Percentiles rank a stretch among this genome's conserved stretches.
phyloP scores from a whole-genome alignment of 1,140 invertebrate genomes.

The Lepidurus arcticus region DNA sequence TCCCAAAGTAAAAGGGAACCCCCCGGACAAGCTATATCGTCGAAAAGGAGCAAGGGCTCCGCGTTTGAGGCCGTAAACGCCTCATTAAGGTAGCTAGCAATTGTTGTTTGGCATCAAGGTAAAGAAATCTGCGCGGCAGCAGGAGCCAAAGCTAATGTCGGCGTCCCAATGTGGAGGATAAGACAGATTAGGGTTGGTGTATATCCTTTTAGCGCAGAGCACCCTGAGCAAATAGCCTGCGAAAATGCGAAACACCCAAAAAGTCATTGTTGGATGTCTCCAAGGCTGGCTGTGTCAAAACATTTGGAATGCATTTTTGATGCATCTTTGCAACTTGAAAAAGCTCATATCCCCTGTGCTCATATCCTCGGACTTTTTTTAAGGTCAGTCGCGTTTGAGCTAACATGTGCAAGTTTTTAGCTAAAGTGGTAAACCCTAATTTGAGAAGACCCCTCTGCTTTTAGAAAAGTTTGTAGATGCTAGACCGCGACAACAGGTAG shows the following conservation, averaged over 20 bases:
- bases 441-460: neutral
- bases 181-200: slow-evolving; percentile 7
- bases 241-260: neutral
- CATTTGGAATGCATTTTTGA: neutral
- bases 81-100: slow-evolving; percentile 6
- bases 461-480: neutral
- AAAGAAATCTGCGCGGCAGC: neutral
- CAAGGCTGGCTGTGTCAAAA: neutral
- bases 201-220: neutral
- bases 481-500: slow-evolving; percentile 9
- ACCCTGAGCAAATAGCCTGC: neutral
- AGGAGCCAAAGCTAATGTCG: slow-evolving; percentile 10
- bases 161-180: neutral
- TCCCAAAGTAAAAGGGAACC: neutral
- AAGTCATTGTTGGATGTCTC: neutral
- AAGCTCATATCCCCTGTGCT: neutral
- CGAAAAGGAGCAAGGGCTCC: neutral
- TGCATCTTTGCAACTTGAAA: neutral
- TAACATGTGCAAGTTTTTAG: neutral
- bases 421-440: neutral
- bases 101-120: slow-evolving; percentile 5
- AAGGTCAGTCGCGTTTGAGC: neutral
- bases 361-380: too few species aligned
- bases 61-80: slow-evolving; percentile 1
- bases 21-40: neutral